Evolutionary conservation across 2,113 vertebrate species (phyloP), one percentile per base, ranked within the genome.

Genomic region (Verasper variegatus): DNA sequence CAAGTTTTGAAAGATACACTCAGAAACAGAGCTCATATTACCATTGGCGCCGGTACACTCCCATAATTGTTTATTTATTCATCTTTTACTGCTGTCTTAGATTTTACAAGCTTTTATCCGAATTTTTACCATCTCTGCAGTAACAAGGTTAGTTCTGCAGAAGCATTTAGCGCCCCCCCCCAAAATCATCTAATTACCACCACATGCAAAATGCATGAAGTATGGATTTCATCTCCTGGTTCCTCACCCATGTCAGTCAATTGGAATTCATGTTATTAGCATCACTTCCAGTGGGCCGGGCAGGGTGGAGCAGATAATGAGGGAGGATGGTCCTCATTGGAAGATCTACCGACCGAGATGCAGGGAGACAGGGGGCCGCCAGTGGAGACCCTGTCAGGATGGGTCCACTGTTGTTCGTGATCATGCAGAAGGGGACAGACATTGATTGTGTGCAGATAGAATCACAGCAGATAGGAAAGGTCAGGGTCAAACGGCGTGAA

Each of bases 401-500:
- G 78, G 78, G 80, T 80, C 78, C 83, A 65, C 77, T 82, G 69
- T 88, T 89, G 82, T 62, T 86, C 85, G 62, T 90, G 80, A 89
- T 88, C 84, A 24, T 37, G 23, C 78, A 80, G 84, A 90, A 91
- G 80, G 82, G 91, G 88, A 93, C 84, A 89, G 91, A 92, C 91
- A 92, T 91, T 88, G 88, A 94, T 93, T 91, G 89, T 75, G 77
- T 78, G 78, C 84, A 80, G 86, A 82, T 49, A 73, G 81, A 89
- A 78, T 92, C 81, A 81, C 85, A 86, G 79, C 76, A 82, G 87
- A 92, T 79, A 77, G 68, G 73, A 92, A 93, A 92, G 90, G 88
- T 91, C 90, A 92, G 84, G 89, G 86, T 91, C 89, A 94, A 92
- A 91, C 86, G 87, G 85, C 81, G 71, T 86, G 87, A 92, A 92